Base-by-base conservation (phyloP, 1,140 invertebrate species). In the Caenorhabditis briggsae region DNA sequence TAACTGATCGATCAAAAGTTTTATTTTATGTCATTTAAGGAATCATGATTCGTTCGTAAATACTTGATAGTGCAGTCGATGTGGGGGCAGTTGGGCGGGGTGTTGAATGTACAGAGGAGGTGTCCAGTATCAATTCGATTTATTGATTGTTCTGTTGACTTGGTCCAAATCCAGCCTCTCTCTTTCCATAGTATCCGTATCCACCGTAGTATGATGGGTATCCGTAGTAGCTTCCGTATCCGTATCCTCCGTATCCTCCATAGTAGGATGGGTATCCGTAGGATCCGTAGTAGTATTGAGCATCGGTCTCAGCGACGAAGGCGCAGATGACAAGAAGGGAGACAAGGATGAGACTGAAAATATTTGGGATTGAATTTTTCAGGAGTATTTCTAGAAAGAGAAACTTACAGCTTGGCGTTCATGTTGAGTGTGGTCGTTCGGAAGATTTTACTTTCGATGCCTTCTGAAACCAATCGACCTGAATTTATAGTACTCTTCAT, bases 341-440 rank as follows among this genome's bases (percentile, higher is more conserved):
- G 59, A 84, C 83, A 18, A 84, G 83, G 83, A 84, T 64, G 83
- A 84, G 83, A 61, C 83, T 84, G 83, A 61, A 84, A 84, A 25
- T 65, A 18, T 18, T 23, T 11, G 18, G 8, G 7, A 8, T 58
- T 50, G 53, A 64, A 65, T 25, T 0, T 33, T 20, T 5, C 2
- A 7, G 12, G 41, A 25, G 18, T 12, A n/a, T 53, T 14, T 50
- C 6, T 18, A 25, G n/a, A 16, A 64, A 55, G 20, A 25, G 48
- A 64, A 33, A 84, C 83, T 84, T 84, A 84, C 83, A 84, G 59
- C 43, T 84, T 84, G 18, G 83, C 83, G 70, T 78, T 78, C 70
- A 78, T 78, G 43, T 70, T 70, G 23, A 64, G 65, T n/a, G 20
- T 70, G 5, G 70, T 70, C 7, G 64, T 78, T 65, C 61, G 61